Percentiles rank a stretch among this genome's conserved stretches.
These are phyloP conservation scores for Conchocele bisecta DNA, from an alignment of 2,888 invertebrate genomes.

Conservation along the genomic window DNA sequence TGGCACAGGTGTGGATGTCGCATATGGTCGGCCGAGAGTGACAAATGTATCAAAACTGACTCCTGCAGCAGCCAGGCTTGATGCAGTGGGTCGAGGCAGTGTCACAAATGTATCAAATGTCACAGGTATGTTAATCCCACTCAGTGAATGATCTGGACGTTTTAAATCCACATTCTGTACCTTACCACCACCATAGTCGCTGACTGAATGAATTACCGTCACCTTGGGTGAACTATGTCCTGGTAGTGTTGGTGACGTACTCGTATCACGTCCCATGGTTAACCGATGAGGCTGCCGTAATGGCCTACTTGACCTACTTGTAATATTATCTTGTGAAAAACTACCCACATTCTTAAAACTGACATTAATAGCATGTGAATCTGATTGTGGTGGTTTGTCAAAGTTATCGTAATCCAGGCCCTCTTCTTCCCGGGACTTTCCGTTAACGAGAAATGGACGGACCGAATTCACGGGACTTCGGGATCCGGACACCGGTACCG, in stretches of 20 bases:
- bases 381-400: slow-evolving; percentile 13
- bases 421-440: slow-evolving; percentile 37
- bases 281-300: too few relatives aligned
- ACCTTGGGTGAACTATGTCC: too few relatives aligned
- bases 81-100: slow-evolving; percentile 46
- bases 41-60: slow-evolving; percentile 62
- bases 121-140: slow-evolving; percentile 30
- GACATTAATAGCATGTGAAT: slow-evolving; percentile 51
- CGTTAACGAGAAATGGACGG: slow-evolving; percentile 53
- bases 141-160: slow-evolving; percentile 25
- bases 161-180: slow-evolving; percentile 16
- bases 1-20: slow-evolving; percentile 54
- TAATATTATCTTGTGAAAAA: not conserved
- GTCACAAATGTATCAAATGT: slow-evolving; percentile 60
- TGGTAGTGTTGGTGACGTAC: too few relatives aligned
- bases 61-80: too few relatives aligned
- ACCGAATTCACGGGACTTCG: slow-evolving; percentile 50
- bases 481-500: not conserved
- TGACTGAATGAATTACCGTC: slow-evolving; percentile 42
- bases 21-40: slow-evolving; percentile 54
- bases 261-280: too few relatives aligned
- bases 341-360: slow-evolving; percentile 11
- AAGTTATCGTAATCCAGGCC: slow-evolving; percentile 49
- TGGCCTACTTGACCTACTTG: too few relatives aligned
- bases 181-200: too few relatives aligned